Conservation (phyloP, 1,140 invertebrate genomes). For the Heliconius hermathena region DNA sequence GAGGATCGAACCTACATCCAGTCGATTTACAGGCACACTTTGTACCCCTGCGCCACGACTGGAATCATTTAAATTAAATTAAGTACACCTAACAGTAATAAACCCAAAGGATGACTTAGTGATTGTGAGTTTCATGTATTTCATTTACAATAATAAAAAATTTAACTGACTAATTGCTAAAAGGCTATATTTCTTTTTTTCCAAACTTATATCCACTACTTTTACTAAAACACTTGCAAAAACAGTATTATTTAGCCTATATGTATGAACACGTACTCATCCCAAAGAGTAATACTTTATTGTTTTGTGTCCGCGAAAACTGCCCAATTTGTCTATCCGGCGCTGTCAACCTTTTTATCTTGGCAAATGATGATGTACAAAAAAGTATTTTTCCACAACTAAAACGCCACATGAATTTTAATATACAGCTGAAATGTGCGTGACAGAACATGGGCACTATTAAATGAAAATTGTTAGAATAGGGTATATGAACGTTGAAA, state of each 20-base stretch:
- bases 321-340: constrained; percentile 51
- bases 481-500: background rate
- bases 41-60: too few species aligned
- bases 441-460: background rate
- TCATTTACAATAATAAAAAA: too few species aligned
- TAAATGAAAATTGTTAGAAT: background rate
- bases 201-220: too few species aligned
- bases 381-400: constrained; percentile 13
- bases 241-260: background rate
- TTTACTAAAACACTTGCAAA: background rate
- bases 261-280: background rate
- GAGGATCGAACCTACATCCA: too few species aligned
- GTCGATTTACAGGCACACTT: too few species aligned
- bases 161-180: too few species aligned
- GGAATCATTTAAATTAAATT: too few species aligned
- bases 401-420: constrained; percentile 11
- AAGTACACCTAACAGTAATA: too few species aligned
- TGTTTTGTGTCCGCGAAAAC: constrained; percentile 50
- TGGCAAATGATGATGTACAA: constrained; percentile 37
- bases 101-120: too few species aligned
- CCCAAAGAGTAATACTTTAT: constrained; percentile 44
- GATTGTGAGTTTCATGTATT: too few species aligned
- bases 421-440: background rate
- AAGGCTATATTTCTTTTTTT: too few species aligned
- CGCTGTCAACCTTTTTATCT: constrained; percentile 51